Evolutionary conservation across 2,888 invertebrate species (phyloP), one percentile per base, ranked within the genome.

Genomic region (Dolichomitus sp.): DNA sequence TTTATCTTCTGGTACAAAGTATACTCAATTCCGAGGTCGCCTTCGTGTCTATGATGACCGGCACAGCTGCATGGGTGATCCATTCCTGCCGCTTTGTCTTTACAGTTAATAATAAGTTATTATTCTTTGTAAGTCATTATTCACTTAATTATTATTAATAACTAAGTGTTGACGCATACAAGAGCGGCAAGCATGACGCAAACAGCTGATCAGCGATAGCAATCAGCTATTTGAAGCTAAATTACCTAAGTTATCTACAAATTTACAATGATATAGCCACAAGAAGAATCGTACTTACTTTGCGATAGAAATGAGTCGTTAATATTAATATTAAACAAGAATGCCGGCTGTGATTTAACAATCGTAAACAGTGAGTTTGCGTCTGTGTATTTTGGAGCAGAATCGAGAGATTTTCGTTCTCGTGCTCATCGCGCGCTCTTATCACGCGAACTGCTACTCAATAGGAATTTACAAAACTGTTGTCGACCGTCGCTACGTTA

Each of bases 1-100:
- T 99, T 97, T 89, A 99, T 99, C 95, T 98, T 99, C 87, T 96
- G 95, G 93, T 96, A 98, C 76, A 99, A 95, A 94, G 97, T 98
- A 90, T 97, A 98, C 86, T 97, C 96, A 65, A 97, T 93, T 3
- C 97, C 98, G 90, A 96, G 94, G 93, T 97, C 97, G 57, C 61
- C 82, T 57, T 89, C 89, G n/a, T 89, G 74, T 14, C 72, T 76
- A 48, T 93, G 93, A 61, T 76, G 45, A 76, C 63, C 78, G 65
- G 91, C 90, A 57, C 93, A 93, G 61, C 87, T 86, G 77, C 93
- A 93, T 19, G 81, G 88, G 63, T 89, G 88, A 37, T 87, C 79
- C 92, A 92, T 93, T 12, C 2, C 42, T 27, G 37, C 19, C 27
- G 1, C 17, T 65, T 48, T 48, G 17, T 4, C n/a, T 17, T 48